Evolutionary conservation across 92 coral and sea anemone genomes (phyloP).

Genomic region (Porites evermanni): DNA sequence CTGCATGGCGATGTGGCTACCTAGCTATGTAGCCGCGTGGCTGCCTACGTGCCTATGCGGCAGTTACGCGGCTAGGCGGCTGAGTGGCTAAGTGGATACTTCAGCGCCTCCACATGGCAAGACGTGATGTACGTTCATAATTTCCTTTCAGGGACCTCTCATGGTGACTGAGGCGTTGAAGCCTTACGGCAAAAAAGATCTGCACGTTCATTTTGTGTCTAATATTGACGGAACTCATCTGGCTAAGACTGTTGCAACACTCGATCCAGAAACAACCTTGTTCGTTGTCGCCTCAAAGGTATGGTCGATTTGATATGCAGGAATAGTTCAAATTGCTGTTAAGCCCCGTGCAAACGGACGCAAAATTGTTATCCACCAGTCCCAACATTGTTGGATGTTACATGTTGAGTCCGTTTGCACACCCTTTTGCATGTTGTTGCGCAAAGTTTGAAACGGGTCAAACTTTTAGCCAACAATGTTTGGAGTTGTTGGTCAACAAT

Average conservation of each 20-base stretch:
- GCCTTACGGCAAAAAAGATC: conserved; percentile 84
- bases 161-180: conserved; percentile 97
- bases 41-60: too few relatives aligned
- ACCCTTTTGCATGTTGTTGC: too few relatives aligned
- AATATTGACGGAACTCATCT: conserved; percentile 98
- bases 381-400: too few relatives aligned
- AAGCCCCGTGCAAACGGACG: too few relatives aligned
- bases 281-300: conserved; percentile 98
- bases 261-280: conserved; percentile 89
- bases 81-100: background rate
- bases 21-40: too few relatives aligned
- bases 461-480: too few relatives aligned
- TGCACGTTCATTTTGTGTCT: conserved; percentile 93
- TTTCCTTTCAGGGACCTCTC: conserved; percentile 81
- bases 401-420: too few relatives aligned
- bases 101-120: background rate
- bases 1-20: too few relatives aligned
- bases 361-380: too few relatives aligned
- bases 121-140: background rate
- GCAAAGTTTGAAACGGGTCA: too few relatives aligned
- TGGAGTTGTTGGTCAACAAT: too few relatives aligned
- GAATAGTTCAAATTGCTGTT: background rate
- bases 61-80: too few relatives aligned
- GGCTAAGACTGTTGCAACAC: conserved; percentile 83
- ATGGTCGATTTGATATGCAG: background rate